A percentile compares a stretch with the other conserved stretches of the same genome.
These are phyloP conservation scores for Drosophila kurseongensis DNA, from an alignment of 1,140 invertebrate species.

Conservation along the genomic window DNA sequence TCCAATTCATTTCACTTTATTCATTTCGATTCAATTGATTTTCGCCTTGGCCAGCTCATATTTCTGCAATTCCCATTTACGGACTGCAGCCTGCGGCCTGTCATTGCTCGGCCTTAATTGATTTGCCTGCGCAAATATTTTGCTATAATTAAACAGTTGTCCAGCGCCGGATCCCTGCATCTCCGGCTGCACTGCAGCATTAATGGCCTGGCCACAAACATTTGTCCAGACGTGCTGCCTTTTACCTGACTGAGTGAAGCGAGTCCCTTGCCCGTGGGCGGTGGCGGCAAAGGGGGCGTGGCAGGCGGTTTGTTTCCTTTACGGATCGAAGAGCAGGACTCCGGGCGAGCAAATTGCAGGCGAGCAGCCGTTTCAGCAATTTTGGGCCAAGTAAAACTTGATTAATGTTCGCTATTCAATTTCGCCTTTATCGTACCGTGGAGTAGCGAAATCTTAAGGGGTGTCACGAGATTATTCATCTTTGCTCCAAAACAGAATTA, in stretches of 20 bases:
- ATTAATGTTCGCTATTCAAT: constrained; percentile 61
- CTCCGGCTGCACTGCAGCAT: constrained; percentile 36
- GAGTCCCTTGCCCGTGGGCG: background rate
- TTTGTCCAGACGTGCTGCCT: constrained; percentile 29
- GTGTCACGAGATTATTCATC: no score
- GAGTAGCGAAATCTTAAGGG: background rate
- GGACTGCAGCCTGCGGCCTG: constrained; percentile 11
- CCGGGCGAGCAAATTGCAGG: constrained; percentile 14
- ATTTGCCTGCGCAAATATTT: constrained; percentile 61
- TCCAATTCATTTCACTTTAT: background rate
- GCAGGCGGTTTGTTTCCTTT: constrained; percentile 13
- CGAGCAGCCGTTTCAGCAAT: constrained; percentile 19
- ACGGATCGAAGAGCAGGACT: constrained; percentile 26
- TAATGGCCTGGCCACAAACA: constrained; percentile 60
- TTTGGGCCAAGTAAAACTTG: constrained; percentile 34
- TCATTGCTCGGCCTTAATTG: constrained; percentile 44
- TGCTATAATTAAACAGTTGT: constrained; percentile 51
- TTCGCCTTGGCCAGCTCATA: constrained; percentile 21
- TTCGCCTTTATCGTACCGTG: constrained; percentile 12
- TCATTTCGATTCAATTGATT: constrained; percentile 4
- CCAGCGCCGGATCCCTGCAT: background rate
- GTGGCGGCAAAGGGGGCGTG: background rate
- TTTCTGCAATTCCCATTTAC: constrained; percentile 32
- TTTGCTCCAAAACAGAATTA: no score
- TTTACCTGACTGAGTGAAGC: no score